A percentile compares a stretch with the other conserved stretches of the same genome.
Conservation (phyloP, 2,113 vertebrate species). For the Ptyas mucosa region DNA sequence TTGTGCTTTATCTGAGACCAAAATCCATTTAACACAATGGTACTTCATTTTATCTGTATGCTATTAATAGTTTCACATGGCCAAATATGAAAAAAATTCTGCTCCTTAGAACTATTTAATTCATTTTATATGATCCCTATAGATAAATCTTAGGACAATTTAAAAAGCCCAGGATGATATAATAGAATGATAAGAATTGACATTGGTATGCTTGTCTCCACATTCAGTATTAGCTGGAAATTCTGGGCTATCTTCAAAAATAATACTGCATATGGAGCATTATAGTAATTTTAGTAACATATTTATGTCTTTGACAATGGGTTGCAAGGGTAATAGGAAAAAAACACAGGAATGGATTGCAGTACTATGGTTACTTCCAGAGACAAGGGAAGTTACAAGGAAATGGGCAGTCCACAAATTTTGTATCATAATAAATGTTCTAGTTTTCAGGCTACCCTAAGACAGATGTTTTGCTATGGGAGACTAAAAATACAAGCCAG, state of each 20-base stretch:
- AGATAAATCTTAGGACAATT: neutral
- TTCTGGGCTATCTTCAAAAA: neutral
- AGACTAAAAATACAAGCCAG: neutral
- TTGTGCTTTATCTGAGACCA: neutral
- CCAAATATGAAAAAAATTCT: neutral
- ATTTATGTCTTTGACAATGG: neutral
- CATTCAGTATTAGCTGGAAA: neutral
- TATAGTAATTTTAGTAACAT: neutral
- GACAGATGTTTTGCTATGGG: neutral
- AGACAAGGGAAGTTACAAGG: neutral
- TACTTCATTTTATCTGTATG: neutral
- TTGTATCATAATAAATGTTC: neutral
- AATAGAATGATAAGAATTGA: neutral
- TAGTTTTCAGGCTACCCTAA: neutral
- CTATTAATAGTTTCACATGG: neutral
- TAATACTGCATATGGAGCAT: neutral
- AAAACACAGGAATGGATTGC: neutral
- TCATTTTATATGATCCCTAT: neutral
- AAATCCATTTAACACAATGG: neutral
- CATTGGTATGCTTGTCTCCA: neutral
- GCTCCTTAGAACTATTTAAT: neutral
- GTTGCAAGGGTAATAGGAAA: neutral
- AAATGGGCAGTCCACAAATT: neutral
- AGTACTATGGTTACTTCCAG: neutral
- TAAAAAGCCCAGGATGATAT: neutral